phyloP scores from a whole-genome alignment of 2,888 invertebrate genomes.

The Nemotelus pantherinus region DNA sequence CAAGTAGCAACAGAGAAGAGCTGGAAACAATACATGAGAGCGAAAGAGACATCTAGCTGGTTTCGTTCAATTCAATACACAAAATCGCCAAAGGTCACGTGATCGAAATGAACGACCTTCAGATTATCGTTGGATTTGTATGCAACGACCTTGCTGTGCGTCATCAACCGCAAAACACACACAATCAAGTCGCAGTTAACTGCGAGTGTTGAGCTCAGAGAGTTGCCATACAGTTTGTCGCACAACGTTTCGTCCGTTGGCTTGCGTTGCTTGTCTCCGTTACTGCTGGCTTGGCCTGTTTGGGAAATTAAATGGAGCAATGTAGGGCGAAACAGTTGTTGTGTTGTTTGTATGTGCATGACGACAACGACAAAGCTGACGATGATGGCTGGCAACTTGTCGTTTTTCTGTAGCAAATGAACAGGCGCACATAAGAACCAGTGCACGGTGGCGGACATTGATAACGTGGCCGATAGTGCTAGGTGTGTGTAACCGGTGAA shows the following conservation, averaged over 20 bases:
- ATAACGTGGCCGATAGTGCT: not conserved
- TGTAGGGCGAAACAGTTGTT: not conserved
- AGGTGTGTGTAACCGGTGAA: not conserved
- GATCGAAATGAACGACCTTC: conserved; percentile 65
- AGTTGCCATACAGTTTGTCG: too few species aligned
- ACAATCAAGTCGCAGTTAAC: not conserved
- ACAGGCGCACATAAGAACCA: conserved; percentile 11
- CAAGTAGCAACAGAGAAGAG: not conserved
- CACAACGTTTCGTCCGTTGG: too few species aligned
- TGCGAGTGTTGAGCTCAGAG: not conserved
- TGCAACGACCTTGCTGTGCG: conserved; percentile 65
- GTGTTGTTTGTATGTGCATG: not conserved
- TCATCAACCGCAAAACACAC: conserved; percentile 49
- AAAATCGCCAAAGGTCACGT: conserved; percentile 52
- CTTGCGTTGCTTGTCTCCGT: too few species aligned
- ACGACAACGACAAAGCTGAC: too few species aligned
- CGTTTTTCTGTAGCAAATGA: not conserved
- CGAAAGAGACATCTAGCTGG: not conserved
- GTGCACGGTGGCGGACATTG: not conserved
- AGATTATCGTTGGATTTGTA: conserved; percentile 65
- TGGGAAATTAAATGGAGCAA: not conserved
- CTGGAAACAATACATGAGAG: not conserved
- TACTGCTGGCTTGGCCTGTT: too few species aligned
- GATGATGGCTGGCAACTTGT: not conserved
- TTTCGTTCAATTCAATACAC: not conserved